Base-by-base conservation (phyloP, 1,140 invertebrate genomes). In the Caenorhabditis latens region DNA sequence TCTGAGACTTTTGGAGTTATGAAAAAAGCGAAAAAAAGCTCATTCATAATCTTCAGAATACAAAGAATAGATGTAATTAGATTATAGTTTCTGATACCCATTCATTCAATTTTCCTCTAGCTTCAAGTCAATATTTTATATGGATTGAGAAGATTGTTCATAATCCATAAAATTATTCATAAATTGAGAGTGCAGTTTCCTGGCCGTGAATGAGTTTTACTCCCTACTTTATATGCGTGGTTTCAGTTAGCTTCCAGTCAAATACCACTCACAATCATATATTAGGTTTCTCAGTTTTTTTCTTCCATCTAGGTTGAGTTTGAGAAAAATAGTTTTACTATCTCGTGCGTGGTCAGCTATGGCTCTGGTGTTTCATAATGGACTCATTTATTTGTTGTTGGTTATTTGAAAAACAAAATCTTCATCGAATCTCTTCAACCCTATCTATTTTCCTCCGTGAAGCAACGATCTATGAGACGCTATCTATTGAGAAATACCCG, bases 361-460 rank as follows among this genome's bases (percentile, higher is more conserved):
- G 32, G 19, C 43, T 71, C 61, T 43, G 65, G 65, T 48, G 43
- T 71, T 71, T 71, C 65, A 71, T 71, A 71, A 71, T 71, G 65
- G 43, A 71, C 65, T 71, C 43, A 71, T 48, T 71, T 71, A 48
- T 43, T 71, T 71, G 65, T 71, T 46, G 65, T 46, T 43, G 65
- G 16, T 46, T 71, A 71, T 71, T 32, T 63, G 42, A 43, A 71
- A 42, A 71, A 71, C 65, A 46, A 71, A 71, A 46, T 71, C 65
- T 71, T 71, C 40, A 71, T n/a, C 65, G 19, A 71, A 48, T 71
- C 43, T 43, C n/a, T 42, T 19, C 21, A n/a, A 61, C 21, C 14
- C 65, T 46, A 5, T 46, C 40, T 46, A n/a, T 46, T 71, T 71
- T n/a, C 9, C 19, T 71, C 19, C 65, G 19, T 32, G 5, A 43